Base-by-base conservation (phyloP, 2,888 invertebrate species). In the Pandemis corylana region DNA sequence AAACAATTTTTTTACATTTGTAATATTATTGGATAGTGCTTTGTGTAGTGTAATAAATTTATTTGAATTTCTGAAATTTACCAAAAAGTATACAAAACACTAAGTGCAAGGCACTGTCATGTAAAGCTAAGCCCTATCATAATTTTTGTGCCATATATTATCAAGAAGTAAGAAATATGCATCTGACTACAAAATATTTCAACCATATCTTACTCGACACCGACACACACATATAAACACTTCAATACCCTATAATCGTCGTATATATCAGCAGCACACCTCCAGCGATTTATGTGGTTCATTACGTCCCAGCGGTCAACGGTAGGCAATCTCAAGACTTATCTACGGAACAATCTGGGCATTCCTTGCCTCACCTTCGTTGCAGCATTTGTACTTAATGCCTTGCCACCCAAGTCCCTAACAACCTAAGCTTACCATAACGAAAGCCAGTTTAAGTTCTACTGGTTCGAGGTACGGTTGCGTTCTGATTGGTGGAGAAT, bases 371-470 rank as follows among this genome's bases (percentile, higher is more conserved):
- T 85, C 89, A 91, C 91, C 90, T 91, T 88, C 86, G 80, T 80
- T 77, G 87, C 84, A 89, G 86, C 91, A 90, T 83, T 84, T 90
- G 90, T 85, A 83, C 85, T 85, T 87, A 89, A 91, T 90, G 87
- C 82, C 81, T 28, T 65, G 49, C 36, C 28, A 12, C 13, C 44
- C 28, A 4, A 46, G 53, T 69, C 63, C 10, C 10, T 36, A 56
- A 53, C 13, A 51, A 13, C 46, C 0, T 62, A 65, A 63, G 10
- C 66, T 49, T 6, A n/a, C 13, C 42, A 12, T 15, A 49, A 44
- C 9, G 20, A 28, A 59, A 63, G 20, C 46, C 1, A 63, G 7
- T 61, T 49, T 59, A 9, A 28, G 12, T 44, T 61, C 6, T 72
- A 44, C 2, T 13, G 5, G 0, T 42, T 56, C 10, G n/a, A 0